These are phyloP conservation scores for Heterocephalus glaber DNA, from an alignment of 2,113 vertebrate genomes.

Conservation along the genomic window DNA sequence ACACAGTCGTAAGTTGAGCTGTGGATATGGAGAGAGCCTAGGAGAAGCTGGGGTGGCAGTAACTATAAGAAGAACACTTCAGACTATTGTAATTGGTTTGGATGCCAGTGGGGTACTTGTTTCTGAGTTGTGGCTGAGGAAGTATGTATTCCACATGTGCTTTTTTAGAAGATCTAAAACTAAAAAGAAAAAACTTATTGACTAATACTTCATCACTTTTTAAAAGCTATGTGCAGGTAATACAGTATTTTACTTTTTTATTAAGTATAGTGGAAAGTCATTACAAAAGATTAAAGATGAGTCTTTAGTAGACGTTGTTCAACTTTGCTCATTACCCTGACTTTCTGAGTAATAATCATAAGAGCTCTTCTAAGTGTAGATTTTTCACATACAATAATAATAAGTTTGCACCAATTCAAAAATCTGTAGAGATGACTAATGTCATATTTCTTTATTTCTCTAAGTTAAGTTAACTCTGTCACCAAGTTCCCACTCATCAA, in stretches of 20 bases:
- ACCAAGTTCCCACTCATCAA: neutral
- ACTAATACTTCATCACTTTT: neutral
- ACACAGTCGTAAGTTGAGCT: no score
- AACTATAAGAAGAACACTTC: neutral
- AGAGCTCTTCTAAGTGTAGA: neutral
- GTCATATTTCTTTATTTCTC: slow-evolving; percentile 1
- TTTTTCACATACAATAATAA: neutral
- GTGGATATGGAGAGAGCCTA: neutral
- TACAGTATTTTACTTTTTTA: neutral
- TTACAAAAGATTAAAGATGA: slow-evolving; percentile 7
- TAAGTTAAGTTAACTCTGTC: slow-evolving; percentile 1
- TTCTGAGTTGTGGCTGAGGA: neutral
- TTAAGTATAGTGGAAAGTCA: neutral
- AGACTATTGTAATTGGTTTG: neutral
- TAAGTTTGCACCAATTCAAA: neutral
- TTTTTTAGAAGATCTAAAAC: neutral
- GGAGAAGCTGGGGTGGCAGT: neutral
- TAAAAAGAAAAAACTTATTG: neutral
- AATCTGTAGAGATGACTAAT: neutral
- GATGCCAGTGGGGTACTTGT: neutral
- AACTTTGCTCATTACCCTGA: neutral
- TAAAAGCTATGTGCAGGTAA: neutral
- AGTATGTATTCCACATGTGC: neutral
- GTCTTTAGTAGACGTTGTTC: neutral
- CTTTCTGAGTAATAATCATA: slow-evolving; percentile 6